These are phyloP conservation scores for Zosterops hypoxanthus DNA, from an alignment of 2,113 vertebrate genomes.

Conservation along the genomic window DNA sequence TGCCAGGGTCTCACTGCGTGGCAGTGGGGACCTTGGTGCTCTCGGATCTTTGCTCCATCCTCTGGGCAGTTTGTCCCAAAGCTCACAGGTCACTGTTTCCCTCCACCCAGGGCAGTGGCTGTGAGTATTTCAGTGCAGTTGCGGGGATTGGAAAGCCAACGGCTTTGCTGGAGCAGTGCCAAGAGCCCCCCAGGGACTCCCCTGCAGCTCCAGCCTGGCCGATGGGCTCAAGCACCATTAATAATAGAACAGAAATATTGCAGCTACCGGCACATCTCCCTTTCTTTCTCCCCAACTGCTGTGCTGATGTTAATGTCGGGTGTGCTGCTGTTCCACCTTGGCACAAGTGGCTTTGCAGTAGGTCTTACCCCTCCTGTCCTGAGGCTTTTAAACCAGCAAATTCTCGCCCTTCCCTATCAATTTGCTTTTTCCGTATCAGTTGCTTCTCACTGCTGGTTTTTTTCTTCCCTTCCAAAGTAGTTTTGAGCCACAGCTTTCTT, in stretches of 20 bases:
- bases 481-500: not conserved
- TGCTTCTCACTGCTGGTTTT: not conserved
- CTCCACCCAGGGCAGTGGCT: not conserved
- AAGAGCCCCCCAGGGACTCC: not conserved
- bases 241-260: constrained; percentile 1
- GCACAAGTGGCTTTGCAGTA: accelerated
- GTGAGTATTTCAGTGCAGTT: accelerated
- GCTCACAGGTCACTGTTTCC: not conserved
- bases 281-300: not conserved
- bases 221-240: not conserved
- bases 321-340: not conserved
- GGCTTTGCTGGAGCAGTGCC: not conserved
- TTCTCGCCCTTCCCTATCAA: not conserved
- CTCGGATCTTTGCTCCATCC: not conserved
- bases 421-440: not conserved
- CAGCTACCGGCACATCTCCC: not conserved
- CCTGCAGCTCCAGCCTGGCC: not conserved
- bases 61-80: not conserved
- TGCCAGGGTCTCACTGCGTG: not conserved
- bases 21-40: not conserved
- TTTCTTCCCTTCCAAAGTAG: accelerated
- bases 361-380: not conserved
- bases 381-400: not conserved
- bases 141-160: not conserved
- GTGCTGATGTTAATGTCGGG: not conserved